Conservation (phyloP, 30 jellyfish, hydroid and myxozoan genomes). For the Pelagia noctiluca region DNA sequence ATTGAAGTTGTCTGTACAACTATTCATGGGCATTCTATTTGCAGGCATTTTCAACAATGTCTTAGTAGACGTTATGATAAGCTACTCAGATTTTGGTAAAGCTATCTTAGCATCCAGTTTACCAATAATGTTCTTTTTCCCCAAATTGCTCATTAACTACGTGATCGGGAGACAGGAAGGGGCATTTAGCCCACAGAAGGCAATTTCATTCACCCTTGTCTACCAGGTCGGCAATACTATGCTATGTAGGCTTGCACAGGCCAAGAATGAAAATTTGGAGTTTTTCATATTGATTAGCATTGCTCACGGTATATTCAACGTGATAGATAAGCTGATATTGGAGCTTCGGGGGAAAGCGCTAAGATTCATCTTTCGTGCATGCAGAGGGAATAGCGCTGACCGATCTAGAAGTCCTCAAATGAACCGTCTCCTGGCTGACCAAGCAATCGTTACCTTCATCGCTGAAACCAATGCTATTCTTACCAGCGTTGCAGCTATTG, state of each 20-base stretch:
- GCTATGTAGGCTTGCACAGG: conserved; percentile 51
- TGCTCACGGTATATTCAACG: conserved; percentile 55
- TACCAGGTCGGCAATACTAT: conserved; percentile 44
- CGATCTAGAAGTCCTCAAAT: conserved; percentile 19
- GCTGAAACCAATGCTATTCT: conserved; percentile 57
- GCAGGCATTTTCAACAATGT: no score
- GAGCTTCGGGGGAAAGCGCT: conserved; percentile 27
- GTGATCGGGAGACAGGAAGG: conserved; percentile 39
- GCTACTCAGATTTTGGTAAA: conserved; percentile 42
- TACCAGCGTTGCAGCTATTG: conserved; percentile 60
- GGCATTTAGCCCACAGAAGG: conserved; percentile 9
- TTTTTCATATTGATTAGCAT: conserved; percentile 40
- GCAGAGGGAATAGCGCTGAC: conserved; percentile 32
- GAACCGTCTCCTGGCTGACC: conserved; percentile 68
- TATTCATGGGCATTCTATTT: conserved; percentile 48
- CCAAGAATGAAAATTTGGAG: conserved; percentile 29
- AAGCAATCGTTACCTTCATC: conserved; percentile 51
- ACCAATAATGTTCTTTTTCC: conserved; percentile 50
- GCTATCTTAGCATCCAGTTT: conserved; percentile 52
- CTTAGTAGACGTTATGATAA: no score
- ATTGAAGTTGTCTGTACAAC: conserved; percentile 58
- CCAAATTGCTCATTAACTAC: conserved; percentile 48
- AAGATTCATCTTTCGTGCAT: conserved; percentile 43
- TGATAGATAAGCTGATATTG: conserved; percentile 45
- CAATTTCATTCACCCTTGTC: conserved; percentile 47